phyloP scores from a whole-genome alignment of 2,888 invertebrate species.

The Chesias legatella region DNA sequence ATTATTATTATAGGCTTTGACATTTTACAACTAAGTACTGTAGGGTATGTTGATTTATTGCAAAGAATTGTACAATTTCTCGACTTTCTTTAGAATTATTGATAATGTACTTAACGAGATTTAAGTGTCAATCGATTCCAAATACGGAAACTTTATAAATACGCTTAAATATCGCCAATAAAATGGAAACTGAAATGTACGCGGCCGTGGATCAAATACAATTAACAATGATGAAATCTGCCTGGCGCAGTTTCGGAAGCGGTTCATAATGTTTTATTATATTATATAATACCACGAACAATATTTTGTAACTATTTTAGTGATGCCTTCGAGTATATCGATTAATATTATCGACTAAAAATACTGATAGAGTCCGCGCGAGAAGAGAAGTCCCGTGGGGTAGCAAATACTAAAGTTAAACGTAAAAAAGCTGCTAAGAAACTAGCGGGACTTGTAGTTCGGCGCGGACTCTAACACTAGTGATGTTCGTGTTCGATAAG shows the following conservation, averaged over 20 bases:
- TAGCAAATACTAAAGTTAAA: too few relatives aligned
- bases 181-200: conserved; percentile 23
- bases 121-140: conserved; percentile 14
- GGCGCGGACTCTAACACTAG: conserved; percentile 1
- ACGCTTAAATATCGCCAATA: conserved; percentile 31
- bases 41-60: too few relatives aligned
- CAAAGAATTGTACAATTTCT: too few relatives aligned
- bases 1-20: too few relatives aligned
- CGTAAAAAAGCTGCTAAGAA: too few relatives aligned
- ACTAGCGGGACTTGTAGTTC: too few relatives aligned
- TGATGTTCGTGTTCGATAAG: conserved; percentile 8
- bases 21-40: too few relatives aligned
- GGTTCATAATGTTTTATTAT: conserved; percentile 33
- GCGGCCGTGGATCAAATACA: conserved; percentile 37
- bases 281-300: conserved; percentile 31
- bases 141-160: conserved; percentile 19
- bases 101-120: conserved; percentile 14
- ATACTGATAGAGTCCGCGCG: too few relatives aligned
- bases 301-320: conserved; percentile 16
- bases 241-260: conserved; percentile 41
- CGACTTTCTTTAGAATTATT: conserved; percentile 3
- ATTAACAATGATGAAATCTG: conserved; percentile 26
- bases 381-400: too few relatives aligned
- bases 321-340: conserved; percentile 23
- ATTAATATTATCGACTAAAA: conserved; percentile 7